Evolutionary conservation across 2,888 invertebrate species (phyloP).

Genomic region (Polydrusus cervinus): DNA sequence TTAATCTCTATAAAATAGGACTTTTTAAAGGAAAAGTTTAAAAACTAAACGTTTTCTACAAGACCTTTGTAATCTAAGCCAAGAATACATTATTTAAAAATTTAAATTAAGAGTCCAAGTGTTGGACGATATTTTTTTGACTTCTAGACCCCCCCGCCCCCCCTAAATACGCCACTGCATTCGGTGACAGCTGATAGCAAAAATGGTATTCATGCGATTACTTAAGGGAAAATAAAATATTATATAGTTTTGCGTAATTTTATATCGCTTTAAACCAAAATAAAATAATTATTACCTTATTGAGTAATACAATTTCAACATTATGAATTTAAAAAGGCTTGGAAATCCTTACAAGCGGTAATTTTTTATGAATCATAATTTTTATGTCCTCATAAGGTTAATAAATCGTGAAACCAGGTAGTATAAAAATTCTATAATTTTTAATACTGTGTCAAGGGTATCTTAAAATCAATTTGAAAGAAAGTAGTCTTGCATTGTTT

Average conservation of each 20-base stretch:
- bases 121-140: too few species aligned
- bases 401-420: conserved; percentile 19
- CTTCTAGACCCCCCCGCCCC: too few species aligned
- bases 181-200: too few species aligned
- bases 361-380: conserved; percentile 20
- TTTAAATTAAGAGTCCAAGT: too few species aligned
- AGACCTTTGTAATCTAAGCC: too few species aligned
- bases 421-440: conserved; percentile 4
- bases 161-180: too few species aligned
- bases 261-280: not conserved
- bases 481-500: conserved; percentile 19
- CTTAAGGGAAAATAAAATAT: not conserved
- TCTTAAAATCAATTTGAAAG: conserved; percentile 22
- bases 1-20: too few species aligned
- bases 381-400: conserved; percentile 18
- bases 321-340: not conserved
- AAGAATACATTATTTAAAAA: too few species aligned
- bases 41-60: too few species aligned
- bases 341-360: not conserved
- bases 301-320: conserved; percentile 5
- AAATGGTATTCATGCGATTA: too few species aligned
- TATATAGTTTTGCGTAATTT: not conserved
- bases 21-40: too few species aligned
- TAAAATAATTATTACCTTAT: not conserved
- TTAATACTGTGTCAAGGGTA: conserved; percentile 16